Conservation (phyloP, 1,140 invertebrate species). For the Phthorimaea operculella region DNA sequence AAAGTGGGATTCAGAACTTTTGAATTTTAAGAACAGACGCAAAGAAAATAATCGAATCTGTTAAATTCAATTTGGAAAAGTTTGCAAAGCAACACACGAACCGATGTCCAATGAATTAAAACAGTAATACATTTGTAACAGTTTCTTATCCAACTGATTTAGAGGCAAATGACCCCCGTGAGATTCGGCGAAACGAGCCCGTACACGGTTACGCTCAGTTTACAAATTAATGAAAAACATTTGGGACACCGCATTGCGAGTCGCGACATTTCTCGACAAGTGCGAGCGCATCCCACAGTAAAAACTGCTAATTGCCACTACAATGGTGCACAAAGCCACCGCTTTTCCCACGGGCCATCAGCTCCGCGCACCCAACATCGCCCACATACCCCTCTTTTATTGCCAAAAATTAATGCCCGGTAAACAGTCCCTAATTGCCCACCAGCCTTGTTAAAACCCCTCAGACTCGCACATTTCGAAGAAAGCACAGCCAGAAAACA, state of each 20-base stretch:
- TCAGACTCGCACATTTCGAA: constrained; percentile 25
- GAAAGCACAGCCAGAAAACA: constrained; percentile 35
- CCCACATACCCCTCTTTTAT: constrained; percentile 58
- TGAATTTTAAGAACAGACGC: too few species aligned
- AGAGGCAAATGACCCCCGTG: not conserved
- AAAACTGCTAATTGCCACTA: constrained; percentile 62
- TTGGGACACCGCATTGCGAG: constrained; percentile 46
- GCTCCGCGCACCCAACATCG: constrained; percentile 54
- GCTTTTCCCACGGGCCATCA: constrained; percentile 60
- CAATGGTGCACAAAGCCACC: constrained; percentile 59
- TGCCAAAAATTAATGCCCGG: constrained; percentile 66
- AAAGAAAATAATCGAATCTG: too few species aligned
- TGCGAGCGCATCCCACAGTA: constrained; percentile 38
- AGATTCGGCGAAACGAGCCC: not conserved
- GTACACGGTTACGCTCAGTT: constrained; percentile 1
- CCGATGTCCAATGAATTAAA: too few species aligned
- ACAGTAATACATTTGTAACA: too few species aligned
- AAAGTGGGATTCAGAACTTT: too few species aligned
- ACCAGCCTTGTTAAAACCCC: constrained; percentile 32
- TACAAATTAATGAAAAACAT: constrained; percentile 51
- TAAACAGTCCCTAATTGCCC: constrained; percentile 61
- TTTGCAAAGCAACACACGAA: too few species aligned
- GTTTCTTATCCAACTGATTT: not conserved
- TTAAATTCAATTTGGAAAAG: too few species aligned
- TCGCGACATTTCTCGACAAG: constrained; percentile 55